Base-by-base conservation (phyloP, 2,113 vertebrate species). In the Trematocara marginatum region DNA sequence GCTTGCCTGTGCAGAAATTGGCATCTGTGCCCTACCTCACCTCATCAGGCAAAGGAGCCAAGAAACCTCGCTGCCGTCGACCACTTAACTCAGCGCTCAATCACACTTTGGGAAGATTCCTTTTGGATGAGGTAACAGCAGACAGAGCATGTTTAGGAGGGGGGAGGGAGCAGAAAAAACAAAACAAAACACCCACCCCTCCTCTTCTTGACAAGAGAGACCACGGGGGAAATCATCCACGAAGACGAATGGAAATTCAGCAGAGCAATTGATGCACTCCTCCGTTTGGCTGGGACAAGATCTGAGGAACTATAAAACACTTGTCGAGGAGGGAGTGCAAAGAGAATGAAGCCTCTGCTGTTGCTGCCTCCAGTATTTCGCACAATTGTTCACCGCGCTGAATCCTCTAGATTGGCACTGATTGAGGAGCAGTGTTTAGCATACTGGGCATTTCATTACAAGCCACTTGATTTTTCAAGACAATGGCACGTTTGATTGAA, bases 161-260 rank as follows among this genome's bases (percentile, higher is more conserved):
- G 47, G 61, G 34, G n/a, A 3, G n/a, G 35, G n/a, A 4, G 34
- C 53, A 40, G 29, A 83, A 59, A 87, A 47, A 71, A 45, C 5
- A 71, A 45, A 64, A 64, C 6, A n/a, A 64, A 61, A 18, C 64
- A 74, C 35, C 74, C 59, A 26, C 69, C 45, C 52, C 40, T 61
- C 16, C 40, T 3, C 47, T 64, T 90, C 31, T 83, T 31, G 35
- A 89, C 31, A n/a, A 52, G 78, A 56, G 83, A 84, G 88, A 93
- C 90, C 94, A 90, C 91, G 6, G 18, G 94, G 94, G 95, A 94
- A 95, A 95, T 95, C 93, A 93, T 91, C 88, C 88, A 82, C 79
- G 26, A 85, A 92, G 94, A 92, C 52, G 83, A 90, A 94, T 93
- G 90, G 87, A 93, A 90, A 94, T 93, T 86, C 94, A 86, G 90